A percentile compares a stretch with the other conserved stretches of the same genome.
Evolutionary conservation across 1,140 invertebrate species (phyloP).

Genomic region (Apis dorsata): DNA sequence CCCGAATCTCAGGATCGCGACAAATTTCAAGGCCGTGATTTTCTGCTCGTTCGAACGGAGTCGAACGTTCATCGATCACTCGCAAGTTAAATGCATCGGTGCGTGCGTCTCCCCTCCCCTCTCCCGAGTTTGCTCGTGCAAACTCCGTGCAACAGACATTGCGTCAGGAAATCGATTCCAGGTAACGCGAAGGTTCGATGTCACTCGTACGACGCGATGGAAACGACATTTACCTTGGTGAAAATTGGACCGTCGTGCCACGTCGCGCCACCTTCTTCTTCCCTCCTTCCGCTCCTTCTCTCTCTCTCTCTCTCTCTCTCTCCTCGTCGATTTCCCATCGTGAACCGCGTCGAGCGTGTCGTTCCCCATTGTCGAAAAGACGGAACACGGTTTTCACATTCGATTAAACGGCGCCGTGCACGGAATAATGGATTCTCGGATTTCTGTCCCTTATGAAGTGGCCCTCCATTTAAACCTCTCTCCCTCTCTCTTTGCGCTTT

Average conservation of each 20-base stretch:
- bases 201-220: constrained; percentile 16
- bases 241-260: constrained; percentile 3
- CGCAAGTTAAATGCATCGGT: constrained; percentile 39
- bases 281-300: too few relatives aligned
- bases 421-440: constrained; percentile 22
- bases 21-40: constrained; percentile 47
- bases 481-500: neutral
- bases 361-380: constrained; percentile 27
- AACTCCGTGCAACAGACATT: constrained; percentile 49
- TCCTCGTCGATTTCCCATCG: neutral
- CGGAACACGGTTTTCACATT: constrained; percentile 31
- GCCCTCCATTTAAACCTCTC: neutral
- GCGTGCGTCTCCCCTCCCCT: neutral
- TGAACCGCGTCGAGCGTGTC: constrained; percentile 12
- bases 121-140: neutral
- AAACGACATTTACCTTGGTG: neutral
- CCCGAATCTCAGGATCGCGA: neutral
- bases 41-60: constrained; percentile 37
- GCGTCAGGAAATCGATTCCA: constrained; percentile 53
- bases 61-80: constrained; percentile 46
- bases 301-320: neutral
- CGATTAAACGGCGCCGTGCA: constrained; percentile 4
- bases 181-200: constrained; percentile 49
- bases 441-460: neutral
- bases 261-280: neutral